Conservation (phyloP, 2,113 vertebrate species). For the Gallinago media region DNA sequence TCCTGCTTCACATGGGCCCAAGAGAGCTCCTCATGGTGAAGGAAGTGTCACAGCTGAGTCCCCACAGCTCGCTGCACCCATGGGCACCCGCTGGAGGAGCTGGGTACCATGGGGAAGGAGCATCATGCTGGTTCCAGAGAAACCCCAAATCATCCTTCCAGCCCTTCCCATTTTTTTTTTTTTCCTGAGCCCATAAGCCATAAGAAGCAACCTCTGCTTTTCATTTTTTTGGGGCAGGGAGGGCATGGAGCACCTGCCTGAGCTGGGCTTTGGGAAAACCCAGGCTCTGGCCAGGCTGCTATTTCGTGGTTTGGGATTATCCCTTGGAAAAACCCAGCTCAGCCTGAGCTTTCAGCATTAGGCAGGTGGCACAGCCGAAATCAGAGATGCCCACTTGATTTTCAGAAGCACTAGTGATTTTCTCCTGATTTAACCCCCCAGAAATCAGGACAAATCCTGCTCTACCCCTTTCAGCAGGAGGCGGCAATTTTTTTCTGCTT, state of each 20-base stretch:
- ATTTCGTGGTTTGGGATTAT: background rate
- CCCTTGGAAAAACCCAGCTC: background rate
- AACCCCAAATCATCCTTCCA: background rate
- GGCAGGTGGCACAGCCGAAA: background rate
- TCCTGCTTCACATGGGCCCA: fast-evolving
- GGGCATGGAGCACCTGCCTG: background rate
- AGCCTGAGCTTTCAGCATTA: background rate
- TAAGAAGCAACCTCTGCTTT: background rate
- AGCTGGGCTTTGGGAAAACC: background rate
- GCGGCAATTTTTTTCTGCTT: background rate
- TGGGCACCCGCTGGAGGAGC: fast-evolving
- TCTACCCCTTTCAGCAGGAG: background rate
- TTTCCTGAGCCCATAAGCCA: background rate
- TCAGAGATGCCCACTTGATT: background rate
- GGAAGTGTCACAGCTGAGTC: background rate
- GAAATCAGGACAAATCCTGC: background rate
- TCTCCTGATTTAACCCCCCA: background rate
- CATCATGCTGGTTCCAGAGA: background rate
- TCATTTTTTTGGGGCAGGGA: background rate
- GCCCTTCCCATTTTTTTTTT: background rate
- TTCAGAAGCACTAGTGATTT: background rate
- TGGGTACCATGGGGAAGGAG: background rate
- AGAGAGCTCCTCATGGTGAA: background rate
- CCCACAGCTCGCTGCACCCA: background rate
- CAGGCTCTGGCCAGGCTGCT: background rate